Base-by-base conservation (phyloP, 1,140 invertebrate species). In the Drosophila lacertosa region DNA sequence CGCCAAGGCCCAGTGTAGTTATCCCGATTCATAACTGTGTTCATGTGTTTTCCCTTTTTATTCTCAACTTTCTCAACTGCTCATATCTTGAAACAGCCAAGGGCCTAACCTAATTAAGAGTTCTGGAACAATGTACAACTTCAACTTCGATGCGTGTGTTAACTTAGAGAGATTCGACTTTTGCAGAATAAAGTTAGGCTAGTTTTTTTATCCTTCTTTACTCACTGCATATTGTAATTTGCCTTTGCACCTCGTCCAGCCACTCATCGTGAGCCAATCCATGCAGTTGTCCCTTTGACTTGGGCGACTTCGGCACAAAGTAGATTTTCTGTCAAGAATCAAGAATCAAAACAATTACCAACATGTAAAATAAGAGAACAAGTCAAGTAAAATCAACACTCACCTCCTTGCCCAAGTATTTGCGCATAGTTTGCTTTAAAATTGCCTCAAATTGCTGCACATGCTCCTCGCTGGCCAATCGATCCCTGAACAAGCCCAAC, bases 401-500 rank as follows among this genome's bases (percentile, higher is more conserved):
- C 22, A 90, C 89, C 71, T 91, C 89, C 54, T 89, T 90, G 53
- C 84, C 86, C 20, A 72, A 74, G 29, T 93, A 90, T 89, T 93
- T 92, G 50, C 93, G 93, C 75, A 95, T 90, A 45, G 92, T 89
- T 89, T 93, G 93, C 63, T 93, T 92, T 89, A 93, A 64, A 64
- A 97, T 94, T 4, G 92, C 86, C 73, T 95, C 94, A 90, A 97
- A 97, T 82, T 94, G 93, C 2, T 91, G 89, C 42, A 93, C 93
- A 69, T 97, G 94, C 16, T 96, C 94, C 20, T 93, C 91, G 29
- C 93, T 93, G 2, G 95, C 93, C 18, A 98, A 92, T 79, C 95
- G 93, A 83, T 98, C 96, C 65, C 93, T 92, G 91, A 98, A 98
- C 73, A 97, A 93, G 69, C 95, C 92, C 20, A 93, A 91, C 4